phyloP scores from a whole-genome alignment of 2,888 invertebrate species.

The Drosophila maculinotata region DNA sequence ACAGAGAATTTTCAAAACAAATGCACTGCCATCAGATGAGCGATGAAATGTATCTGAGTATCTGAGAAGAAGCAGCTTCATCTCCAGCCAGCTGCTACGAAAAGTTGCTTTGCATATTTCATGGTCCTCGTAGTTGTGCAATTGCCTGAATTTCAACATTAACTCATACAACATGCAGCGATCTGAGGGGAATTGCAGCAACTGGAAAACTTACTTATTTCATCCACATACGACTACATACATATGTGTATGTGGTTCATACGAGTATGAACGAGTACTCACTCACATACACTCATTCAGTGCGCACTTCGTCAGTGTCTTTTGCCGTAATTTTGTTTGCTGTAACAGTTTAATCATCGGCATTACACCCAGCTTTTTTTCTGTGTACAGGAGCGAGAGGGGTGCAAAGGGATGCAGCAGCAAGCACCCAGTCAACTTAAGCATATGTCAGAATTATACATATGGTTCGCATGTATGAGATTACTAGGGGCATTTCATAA shows the following conservation, averaged over 20 bases:
- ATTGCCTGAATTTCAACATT: constrained; percentile 66
- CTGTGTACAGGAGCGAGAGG: no score
- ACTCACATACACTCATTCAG: constrained; percentile 12
- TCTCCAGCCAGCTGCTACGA: constrained; percentile 35
- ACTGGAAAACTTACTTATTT: constrained; percentile 23
- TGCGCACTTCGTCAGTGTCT: constrained; percentile 74
- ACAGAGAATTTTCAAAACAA: constrained; percentile 46
- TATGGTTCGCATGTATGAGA: background rate
- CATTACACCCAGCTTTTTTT: constrained; percentile 56
- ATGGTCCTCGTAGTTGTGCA: constrained; percentile 46
- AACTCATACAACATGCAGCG: constrained; percentile 57
- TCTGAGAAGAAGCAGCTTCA: constrained; percentile 35
- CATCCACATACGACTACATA: background rate
- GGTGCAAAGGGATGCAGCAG: constrained; percentile 1
- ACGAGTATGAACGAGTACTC: constrained; percentile 23
- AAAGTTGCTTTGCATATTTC: constrained; percentile 76
- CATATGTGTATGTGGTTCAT: background rate
- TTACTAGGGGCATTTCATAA: background rate
- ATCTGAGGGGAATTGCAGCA: constrained; percentile 52
- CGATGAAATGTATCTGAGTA: constrained; percentile 36
- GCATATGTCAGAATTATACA: no score
- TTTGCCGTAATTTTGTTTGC: constrained; percentile 69
- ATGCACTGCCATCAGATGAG: constrained; percentile 36
- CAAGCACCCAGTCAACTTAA: background rate
- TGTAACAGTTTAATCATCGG: constrained; percentile 74